Evolutionary conservation across 1,140 invertebrate species (phyloP).

Genomic region (Tribolium castaneum): DNA sequence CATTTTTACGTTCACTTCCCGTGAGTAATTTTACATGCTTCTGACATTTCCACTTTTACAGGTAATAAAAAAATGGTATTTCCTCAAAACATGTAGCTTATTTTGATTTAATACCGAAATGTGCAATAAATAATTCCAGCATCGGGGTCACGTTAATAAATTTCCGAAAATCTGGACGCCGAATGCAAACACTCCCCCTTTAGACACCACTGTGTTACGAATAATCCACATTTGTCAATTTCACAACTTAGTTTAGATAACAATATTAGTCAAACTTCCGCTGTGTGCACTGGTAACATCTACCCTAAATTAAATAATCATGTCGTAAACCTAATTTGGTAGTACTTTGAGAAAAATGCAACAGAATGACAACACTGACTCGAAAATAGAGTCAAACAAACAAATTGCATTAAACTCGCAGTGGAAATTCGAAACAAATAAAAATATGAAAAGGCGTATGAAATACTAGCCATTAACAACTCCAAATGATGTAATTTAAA

Average conservation of each 20-base stretch:
- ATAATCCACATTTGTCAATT: slow-evolving; percentile 32
- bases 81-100: background rate
- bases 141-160: slow-evolving; percentile 1
- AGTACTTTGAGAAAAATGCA: background rate
- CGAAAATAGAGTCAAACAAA: background rate
- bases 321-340: slow-evolving; percentile 21
- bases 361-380: background rate
- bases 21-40: slow-evolving; percentile 1
- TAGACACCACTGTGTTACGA: background rate
- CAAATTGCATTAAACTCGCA: background rate
- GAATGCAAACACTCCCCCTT: background rate
- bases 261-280: slow-evolving; percentile 33
- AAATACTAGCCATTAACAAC: background rate
- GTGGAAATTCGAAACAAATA: background rate
- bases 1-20: slow-evolving; percentile 12
- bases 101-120: background rate
- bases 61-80: background rate
- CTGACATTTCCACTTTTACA: slow-evolving; percentile 10
- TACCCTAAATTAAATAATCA: slow-evolving; percentile 33
- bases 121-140: background rate
- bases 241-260: slow-evolving; percentile 28
- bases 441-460: background rate
- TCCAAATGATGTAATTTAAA: background rate
- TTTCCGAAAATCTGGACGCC: background rate
- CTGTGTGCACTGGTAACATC: slow-evolving; percentile 19